Conservation (phyloP, 2,797 vertebrate genomes). For the Danio choprae region DNA sequence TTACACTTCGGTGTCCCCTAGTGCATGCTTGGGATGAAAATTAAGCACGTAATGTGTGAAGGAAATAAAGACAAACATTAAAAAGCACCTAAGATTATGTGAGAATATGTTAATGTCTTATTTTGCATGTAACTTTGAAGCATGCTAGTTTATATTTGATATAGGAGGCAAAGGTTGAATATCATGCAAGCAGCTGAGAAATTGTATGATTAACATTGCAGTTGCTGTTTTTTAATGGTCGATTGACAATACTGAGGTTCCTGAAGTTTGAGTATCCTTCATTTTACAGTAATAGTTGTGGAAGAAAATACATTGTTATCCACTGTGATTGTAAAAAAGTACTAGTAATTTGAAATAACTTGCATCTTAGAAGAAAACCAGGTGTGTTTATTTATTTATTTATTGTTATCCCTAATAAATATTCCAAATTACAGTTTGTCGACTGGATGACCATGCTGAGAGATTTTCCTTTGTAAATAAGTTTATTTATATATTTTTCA, state of each 20-base stretch:
- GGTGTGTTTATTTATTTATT: background rate
- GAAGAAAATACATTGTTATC: background rate
- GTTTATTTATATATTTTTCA: constrained; percentile 13
- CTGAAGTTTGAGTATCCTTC: background rate
- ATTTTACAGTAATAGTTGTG: background rate
- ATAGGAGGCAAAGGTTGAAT: constrained; percentile 69
- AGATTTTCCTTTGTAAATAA: constrained; percentile 20
- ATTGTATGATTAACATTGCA: background rate
- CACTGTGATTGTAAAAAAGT: background rate
- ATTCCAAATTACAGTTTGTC: constrained; percentile 2
- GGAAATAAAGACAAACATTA: background rate
- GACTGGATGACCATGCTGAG: background rate
- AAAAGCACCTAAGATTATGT: background rate
- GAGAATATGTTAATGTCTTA: background rate
- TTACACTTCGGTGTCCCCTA: background rate
- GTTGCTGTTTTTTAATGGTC: background rate
- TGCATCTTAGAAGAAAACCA: background rate
- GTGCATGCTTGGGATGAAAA: background rate
- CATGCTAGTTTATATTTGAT: constrained; percentile 60
- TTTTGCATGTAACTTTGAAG: background rate
- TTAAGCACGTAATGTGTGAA: background rate
- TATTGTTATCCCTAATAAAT: background rate
- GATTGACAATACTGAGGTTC: background rate
- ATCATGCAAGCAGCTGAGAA: constrained; percentile 49
- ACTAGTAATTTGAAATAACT: background rate